Evolutionary conservation across 2,797 vertebrate species (phyloP).

Genomic region (Borostomias antarcticus): DNA sequence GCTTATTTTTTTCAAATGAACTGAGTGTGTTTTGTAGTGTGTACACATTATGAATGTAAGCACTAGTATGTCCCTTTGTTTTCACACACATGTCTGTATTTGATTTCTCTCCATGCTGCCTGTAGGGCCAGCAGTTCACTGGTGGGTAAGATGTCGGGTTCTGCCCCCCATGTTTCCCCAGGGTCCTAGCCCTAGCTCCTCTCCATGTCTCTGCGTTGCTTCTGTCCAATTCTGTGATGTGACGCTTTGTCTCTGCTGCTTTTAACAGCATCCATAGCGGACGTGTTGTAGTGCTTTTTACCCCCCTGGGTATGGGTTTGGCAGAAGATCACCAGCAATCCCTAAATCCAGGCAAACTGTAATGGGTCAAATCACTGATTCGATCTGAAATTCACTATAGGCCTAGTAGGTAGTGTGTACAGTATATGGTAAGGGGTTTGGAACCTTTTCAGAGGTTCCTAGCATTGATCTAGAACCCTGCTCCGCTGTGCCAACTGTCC

Average conservation of each 20-base stretch:
- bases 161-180: conserved; percentile 32
- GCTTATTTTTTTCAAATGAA: conserved; percentile 18
- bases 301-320: neutral
- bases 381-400: neutral
- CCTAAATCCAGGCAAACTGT: too few relatives aligned
- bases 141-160: conserved; percentile 75
- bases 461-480: neutral
- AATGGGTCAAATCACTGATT: neutral
- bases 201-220: conserved; percentile 41
- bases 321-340: neutral
- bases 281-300: conserved; percentile 23
- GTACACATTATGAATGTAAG: conserved; percentile 1
- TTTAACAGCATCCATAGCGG: conserved; percentile 37
- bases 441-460: conserved; percentile 8
- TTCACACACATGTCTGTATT: conserved; percentile 52
- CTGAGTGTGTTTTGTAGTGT: neutral
- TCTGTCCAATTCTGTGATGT: conserved; percentile 42
- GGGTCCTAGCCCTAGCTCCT: conserved; percentile 36
- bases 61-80: conserved; percentile 37
- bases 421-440: neutral
- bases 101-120: conserved; percentile 72
- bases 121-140: conserved; percentile 70
- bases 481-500: neutral
- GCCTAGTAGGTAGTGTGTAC: neutral
- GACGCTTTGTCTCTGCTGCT: conserved; percentile 39